Base-by-base conservation (phyloP, 64 coral and sea anemone species). In the Montipora sp. region DNA sequence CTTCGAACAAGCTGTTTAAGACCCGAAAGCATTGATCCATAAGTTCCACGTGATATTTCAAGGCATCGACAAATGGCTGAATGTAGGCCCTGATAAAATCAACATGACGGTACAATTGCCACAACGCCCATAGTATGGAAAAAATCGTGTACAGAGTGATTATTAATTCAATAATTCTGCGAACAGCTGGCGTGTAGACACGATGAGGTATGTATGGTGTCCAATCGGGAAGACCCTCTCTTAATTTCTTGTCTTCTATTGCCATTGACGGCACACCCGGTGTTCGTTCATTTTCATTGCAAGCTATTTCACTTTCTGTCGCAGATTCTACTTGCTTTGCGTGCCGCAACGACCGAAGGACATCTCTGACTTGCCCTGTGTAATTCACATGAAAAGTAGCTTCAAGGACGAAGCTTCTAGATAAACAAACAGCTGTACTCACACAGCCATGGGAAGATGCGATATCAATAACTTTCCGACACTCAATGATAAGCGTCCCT, bases 61-160 rank as follows among this genome's bases (percentile, higher is more conserved):
- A 87, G 3, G 89, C 47, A 43, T 96, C 94, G 3, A 99, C 91
- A 5, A 99, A 1, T 1, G 98, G 98, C 48, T 81, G 94, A 10
- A 99, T 73, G 47, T 96, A 94, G 8, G 95, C 92, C 79, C 98
- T 79, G 72, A 99, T 94, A 51, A 96, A 99, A 70, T 99, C 94
- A 51, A 99, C 98, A 79, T 99, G 92, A 4, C 98, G 95, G 50
- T 99, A 96, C 9, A 99, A 85, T 71, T 99, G 98, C 98, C 98
- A 99, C 61, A 99, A 57, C 4, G 98, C 98, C 98, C 98, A 99
- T 18, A 96, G 75, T 18, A 99, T 91, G 43, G 98, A 99, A 44
- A 99, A 90, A n/a, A 96, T 53, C 10, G 95, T 89, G 80, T 99
- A 99, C 45, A 94, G 57, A 12, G 89, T 82, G 83, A 99, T 87